Conservation (phyloP, 1,140 invertebrate species). For the Pentalonia nigronervosa region DNA sequence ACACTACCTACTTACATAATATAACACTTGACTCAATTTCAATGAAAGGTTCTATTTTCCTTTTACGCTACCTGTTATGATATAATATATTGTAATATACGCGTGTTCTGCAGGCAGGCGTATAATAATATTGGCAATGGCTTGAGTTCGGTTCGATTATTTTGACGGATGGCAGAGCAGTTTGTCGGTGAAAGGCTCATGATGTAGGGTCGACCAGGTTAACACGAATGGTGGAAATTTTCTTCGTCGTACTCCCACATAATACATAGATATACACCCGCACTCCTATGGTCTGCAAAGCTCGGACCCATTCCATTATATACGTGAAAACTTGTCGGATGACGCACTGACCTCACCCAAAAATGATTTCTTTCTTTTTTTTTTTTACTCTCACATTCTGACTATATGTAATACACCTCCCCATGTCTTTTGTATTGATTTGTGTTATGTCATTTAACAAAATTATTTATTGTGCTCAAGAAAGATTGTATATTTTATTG, state of each 20-base stretch:
- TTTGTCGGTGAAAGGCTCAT: neutral
- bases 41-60: neutral
- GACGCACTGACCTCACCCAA: neutral
- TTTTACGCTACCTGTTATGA: neutral
- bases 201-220: neutral
- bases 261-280: neutral
- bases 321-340: neutral
- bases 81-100: neutral
- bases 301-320: neutral
- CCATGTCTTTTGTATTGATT: no score
- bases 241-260: no score
- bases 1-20: neutral
- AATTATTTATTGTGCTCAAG: no score
- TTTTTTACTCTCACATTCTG: neutral
- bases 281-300: neutral
- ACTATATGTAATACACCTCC: neutral
- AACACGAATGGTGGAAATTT: neutral
- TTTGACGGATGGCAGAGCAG: conserved; percentile 11
- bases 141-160: conserved; percentile 19
- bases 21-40: neutral
- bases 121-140: neutral
- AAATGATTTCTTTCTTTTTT: neutral
- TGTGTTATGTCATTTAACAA: no score
- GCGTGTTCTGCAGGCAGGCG: neutral
- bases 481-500: no score